Base-by-base conservation (phyloP, 2,888 invertebrate genomes). In the Pyrgus malvae region DNA sequence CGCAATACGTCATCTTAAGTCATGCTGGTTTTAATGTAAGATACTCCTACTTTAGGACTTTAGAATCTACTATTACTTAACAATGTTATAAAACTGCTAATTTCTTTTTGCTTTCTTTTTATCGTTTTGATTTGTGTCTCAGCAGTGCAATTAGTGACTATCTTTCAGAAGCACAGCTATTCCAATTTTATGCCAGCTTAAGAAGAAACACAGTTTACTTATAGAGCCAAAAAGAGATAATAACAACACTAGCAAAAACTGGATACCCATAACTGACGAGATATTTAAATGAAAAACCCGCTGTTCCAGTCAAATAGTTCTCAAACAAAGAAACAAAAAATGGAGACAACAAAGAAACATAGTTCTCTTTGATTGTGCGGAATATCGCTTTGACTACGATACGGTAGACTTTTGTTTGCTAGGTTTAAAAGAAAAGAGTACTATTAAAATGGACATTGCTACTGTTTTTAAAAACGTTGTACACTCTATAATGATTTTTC, bases 331-430 rank as follows among this genome's bases (percentile, higher is more conserved):
- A 55, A 49, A 55, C 40, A 35, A 54, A 51, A 23, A 50, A 42
- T n/a, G 3, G 12, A 7, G 12, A 37, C 19, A 44, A 53, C 37
- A 53, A 53, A 35, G n/a, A 45, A 53, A 40, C 45, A 46, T 31
- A 27, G 46, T 48, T 42, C 53, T 38, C 55, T 55, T 57, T 53
- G 57, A 60, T 56, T 60, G 56, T 50, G 54, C 12, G 40, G 50
- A 56, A 56, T 57, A 60, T 57, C 29, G 55, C 55, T 57, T 60
- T 57, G 53, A 55, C 42, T 56, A 33, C 53, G 53, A 38, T 46
- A 40, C 45, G 37, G 19, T 37, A 25, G 37, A 41, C 21, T 53
- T 31, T 49, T 53, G 45, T 53, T 45, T 45, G 53, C 37, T 29
- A 27, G n/a, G 21, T 41, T 42, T 44, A 27, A 37, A 51, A 38